These are phyloP conservation scores for Coleophora flavipennella DNA, from an alignment of 2,888 invertebrate genomes.

Conservation along the genomic window DNA sequence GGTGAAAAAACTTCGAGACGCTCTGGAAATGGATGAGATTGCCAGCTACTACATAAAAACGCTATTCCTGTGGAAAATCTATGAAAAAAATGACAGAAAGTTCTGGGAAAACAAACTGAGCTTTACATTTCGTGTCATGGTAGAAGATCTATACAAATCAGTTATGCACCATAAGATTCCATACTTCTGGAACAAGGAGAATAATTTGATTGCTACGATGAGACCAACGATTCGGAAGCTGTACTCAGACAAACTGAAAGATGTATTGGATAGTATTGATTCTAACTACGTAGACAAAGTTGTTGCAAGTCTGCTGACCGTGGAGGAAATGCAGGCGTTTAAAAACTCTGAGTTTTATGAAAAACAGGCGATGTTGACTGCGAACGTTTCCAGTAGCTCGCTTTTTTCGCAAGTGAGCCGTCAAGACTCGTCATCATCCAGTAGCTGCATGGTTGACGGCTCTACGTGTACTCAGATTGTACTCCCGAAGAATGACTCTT, in stretches of 20 bases:
- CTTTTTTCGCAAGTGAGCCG: conserved; percentile 1
- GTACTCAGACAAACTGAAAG: conserved; percentile 42
- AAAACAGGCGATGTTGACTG: conserved; percentile 15
- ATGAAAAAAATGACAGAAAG: conserved; percentile 32
- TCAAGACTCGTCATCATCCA: conserved; percentile 1
- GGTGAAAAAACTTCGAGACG: conserved; percentile 68
- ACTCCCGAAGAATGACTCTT: conserved; percentile 5
- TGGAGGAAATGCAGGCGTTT: conserved; percentile 35
- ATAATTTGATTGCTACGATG: conserved; percentile 46
- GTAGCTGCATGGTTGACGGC: too few relatives aligned
- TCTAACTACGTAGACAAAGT: conserved; percentile 38
- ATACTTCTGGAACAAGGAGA: conserved; percentile 48
- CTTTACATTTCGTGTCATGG: conserved; percentile 40
- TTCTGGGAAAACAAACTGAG: conserved; percentile 48
- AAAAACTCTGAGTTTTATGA: conserved; percentile 39
- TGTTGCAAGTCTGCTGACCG: conserved; percentile 29
- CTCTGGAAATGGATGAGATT: conserved; percentile 46
- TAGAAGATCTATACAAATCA: conserved; percentile 38
- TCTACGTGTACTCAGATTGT: neutral
- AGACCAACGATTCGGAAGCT: conserved; percentile 32
- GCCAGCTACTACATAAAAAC: conserved; percentile 75
- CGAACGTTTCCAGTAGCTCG: neutral
- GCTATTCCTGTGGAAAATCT: conserved; percentile 57
- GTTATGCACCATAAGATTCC: conserved; percentile 36
- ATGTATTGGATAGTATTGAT: conserved; percentile 45